Conservation (phyloP, 2,888 invertebrate genomes). For the Euspilapteryx auroguttella region DNA sequence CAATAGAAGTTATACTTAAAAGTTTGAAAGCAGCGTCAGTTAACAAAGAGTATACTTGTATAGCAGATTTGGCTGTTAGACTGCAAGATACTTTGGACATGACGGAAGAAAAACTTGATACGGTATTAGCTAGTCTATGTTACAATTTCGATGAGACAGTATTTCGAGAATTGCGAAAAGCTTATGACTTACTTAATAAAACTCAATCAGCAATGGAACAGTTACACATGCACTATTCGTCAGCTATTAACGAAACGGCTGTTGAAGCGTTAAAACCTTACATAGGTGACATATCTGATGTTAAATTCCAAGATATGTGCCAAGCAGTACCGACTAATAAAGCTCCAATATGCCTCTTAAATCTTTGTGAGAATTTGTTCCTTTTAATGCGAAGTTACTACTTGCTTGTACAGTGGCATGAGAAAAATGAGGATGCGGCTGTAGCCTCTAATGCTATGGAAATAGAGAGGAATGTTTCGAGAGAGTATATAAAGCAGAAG, state of each 20-base stretch:
- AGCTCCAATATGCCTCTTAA: slow-evolving; percentile 70
- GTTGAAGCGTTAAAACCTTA: slow-evolving; percentile 62
- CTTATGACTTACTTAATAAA: slow-evolving; percentile 88
- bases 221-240: slow-evolving; percentile 92
- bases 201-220: slow-evolving; percentile 93
- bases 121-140: slow-evolving; percentile 77
- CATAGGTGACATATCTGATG: slow-evolving; percentile 23
- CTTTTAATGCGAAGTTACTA: slow-evolving; percentile 79
- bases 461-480: slow-evolving; percentile 68
- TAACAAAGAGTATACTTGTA: slow-evolving; percentile 88
- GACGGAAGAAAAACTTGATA: slow-evolving; percentile 90
- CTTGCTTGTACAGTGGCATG: slow-evolving; percentile 77
- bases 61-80: slow-evolving; percentile 82
- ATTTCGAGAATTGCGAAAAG: slow-evolving; percentile 83
- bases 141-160: slow-evolving; percentile 75
- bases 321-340: slow-evolving; percentile 45
- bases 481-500: slow-evolving; percentile 84
- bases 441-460: slow-evolving; percentile 39
- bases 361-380: slow-evolving; percentile 86
- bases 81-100: slow-evolving; percentile 88
- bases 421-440: slow-evolving; percentile 39
- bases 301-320: slow-evolving; percentile 81
- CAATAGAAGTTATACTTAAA: slow-evolving; percentile 85
- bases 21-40: slow-evolving; percentile 84
- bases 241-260: slow-evolving; percentile 84